Evolutionary conservation across 2,797 vertebrate species (phyloP).

Genomic region (Falco peregrinus): DNA sequence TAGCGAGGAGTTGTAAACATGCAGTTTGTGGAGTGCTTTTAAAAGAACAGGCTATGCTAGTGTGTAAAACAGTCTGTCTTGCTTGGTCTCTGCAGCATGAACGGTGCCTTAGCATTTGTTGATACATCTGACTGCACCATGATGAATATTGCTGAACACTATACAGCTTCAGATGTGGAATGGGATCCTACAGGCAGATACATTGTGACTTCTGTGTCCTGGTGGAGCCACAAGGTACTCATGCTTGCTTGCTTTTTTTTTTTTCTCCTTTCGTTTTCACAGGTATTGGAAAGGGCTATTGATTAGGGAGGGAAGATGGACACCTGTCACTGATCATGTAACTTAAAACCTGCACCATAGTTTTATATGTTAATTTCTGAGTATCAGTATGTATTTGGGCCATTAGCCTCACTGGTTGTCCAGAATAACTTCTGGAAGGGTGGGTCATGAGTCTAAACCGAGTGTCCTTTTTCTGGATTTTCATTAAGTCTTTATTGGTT

Average conservation of each 20-base stretch:
- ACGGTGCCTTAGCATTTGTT: slow-evolving; percentile 94
- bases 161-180: slow-evolving; percentile 96
- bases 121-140: slow-evolving; percentile 98
- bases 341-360: neutral
- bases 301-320: neutral
- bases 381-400: neutral
- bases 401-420: neutral
- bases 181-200: slow-evolving; percentile 98
- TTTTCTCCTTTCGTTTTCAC: neutral
- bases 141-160: slow-evolving; percentile 99
- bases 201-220: slow-evolving; percentile 95
- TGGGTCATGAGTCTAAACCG: neutral
- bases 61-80: neutral
- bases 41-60: neutral
- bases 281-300: neutral
- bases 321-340: fast-evolving
- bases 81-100: slow-evolving; percentile 84
- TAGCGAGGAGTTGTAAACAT: neutral
- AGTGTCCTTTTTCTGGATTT: neutral
- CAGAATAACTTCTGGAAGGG: neutral
- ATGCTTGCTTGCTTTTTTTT: neutral
- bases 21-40: neutral
- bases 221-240: slow-evolving; percentile 98
- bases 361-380: neutral
- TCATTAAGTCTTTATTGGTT: neutral